Conservation (phyloP, 92 coral and sea anemone species). For the Palythoa grandis region DNA sequence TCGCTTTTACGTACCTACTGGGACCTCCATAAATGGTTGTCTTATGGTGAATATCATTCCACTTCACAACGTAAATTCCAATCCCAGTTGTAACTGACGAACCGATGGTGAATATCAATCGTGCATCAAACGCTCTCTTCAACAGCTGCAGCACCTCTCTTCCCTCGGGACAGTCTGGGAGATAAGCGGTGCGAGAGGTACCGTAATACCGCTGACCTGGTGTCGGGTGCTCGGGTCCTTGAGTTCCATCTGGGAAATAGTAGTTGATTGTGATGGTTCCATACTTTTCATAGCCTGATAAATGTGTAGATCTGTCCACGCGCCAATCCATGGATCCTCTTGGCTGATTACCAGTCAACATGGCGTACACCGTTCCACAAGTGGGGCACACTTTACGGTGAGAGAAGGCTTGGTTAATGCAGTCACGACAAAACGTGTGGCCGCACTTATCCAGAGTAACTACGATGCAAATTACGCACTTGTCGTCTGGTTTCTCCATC, state of each 20-base stretch:
- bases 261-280: conserved; percentile 47
- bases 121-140: conserved; percentile 69
- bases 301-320: neutral
- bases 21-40: neutral
- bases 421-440: conserved; percentile 19
- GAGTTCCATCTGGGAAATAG: conserved; percentile 38
- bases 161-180: conserved; percentile 74
- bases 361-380: conserved; percentile 32
- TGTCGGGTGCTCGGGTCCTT: conserved; percentile 63
- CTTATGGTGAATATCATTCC: neutral
- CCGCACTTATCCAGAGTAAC: conserved; percentile 25
- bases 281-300: conserved; percentile 32
- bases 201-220: conserved; percentile 72
- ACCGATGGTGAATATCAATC: neutral
- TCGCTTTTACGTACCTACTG: too few relatives aligned
- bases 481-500: neutral
- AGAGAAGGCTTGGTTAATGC: conserved; percentile 21
- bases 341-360: conserved; percentile 35
- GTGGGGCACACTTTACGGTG: conserved; percentile 15
- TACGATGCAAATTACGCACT: conserved; percentile 35
- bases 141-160: conserved; percentile 65
- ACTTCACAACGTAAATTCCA: neutral
- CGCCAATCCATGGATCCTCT: neutral
- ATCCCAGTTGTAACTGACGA: neutral
- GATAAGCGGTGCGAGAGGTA: conserved; percentile 52